Base-by-base conservation (phyloP, 2,113 vertebrate genomes). In the Crypturellus undulatus region DNA sequence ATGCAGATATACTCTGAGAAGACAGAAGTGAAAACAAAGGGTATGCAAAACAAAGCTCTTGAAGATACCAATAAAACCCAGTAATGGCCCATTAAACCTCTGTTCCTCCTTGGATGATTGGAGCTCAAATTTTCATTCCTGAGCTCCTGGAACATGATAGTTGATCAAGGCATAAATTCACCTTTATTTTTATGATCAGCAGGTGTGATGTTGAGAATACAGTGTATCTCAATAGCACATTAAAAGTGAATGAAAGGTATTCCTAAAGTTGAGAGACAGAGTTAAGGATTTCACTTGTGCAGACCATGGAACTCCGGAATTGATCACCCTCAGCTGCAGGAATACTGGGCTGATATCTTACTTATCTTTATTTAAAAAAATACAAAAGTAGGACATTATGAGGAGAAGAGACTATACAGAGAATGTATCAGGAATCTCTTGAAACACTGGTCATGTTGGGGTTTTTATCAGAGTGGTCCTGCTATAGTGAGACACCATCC, bases 401-500 rank as follows among this genome's bases (percentile, higher is more conserved):
- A 38, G 42, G 78, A 62, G 56, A 72, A 40, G 2, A 54, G 10
- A 62, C 15, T 3, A 45, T 3, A 13, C 0, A 59, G 62, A 34
- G 38, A 94, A 42, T 34, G 75, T 32, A 69, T 16, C 47, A 77
- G 63, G 20, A 45, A 5, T 62, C 15, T 25, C 49, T 70, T 71
- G 18, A 34, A 34, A 51, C 6, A 70, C 10, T 28, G 3, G 7
- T 8, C 0, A 0, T 43, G 52, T 14, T 7, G 26, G 43, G 76
- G 47, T 9, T 68, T 68, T 21, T 87, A 14, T 65, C 32, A 68
- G 36, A 84, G 62, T 22, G 43, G 32, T 77, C n/a, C 36, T 59
- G 40, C 52, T 67, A 17, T 18, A 34, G 19, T 2, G 12, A 77
- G 67, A 32, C 30, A 73, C 25, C 3, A 1, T 45, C 34, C 56